A percentile compares a stretch with the other conserved stretches of the same genome.
phyloP scores from a whole-genome alignment of 2,888 invertebrate species.

The Criorhina ranunculi region DNA sequence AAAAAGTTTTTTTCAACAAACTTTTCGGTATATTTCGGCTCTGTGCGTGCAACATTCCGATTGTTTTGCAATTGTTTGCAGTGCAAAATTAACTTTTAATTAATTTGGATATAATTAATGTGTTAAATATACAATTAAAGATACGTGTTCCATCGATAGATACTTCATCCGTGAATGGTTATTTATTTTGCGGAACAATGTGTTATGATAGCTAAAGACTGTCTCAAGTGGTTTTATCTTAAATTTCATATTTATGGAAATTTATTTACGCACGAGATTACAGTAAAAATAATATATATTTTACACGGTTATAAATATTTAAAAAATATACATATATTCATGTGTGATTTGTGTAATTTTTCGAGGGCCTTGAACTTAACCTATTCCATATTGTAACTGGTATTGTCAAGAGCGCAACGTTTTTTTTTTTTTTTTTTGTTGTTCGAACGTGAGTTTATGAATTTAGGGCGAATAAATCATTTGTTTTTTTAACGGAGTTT shows the following conservation, averaged over 20 bases:
- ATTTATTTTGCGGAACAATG: background rate
- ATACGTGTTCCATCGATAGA: background rate
- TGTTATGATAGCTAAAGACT: background rate
- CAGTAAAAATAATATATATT: background rate
- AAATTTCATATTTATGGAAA: slow-evolving; percentile 18
- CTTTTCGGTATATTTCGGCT: slow-evolving; percentile 53
- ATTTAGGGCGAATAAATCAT: slow-evolving; percentile 21
- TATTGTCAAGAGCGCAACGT: background rate
- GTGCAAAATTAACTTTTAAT: slow-evolving; percentile 19
- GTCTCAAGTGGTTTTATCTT: background rate
- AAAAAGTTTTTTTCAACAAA: slow-evolving; percentile 14
- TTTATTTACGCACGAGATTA: slow-evolving; percentile 4
- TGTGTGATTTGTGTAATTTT: slow-evolving; percentile 13
- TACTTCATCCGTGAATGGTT: background rate
- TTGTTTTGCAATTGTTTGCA: slow-evolving; percentile 21
- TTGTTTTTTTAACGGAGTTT: background rate
- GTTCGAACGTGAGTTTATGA: background rate
- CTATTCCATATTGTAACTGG: slow-evolving; percentile 1
- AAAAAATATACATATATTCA: background rate
- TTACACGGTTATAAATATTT: background rate
- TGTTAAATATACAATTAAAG: slow-evolving; percentile 20
- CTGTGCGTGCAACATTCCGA: slow-evolving; percentile 47
- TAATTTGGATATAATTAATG: slow-evolving; percentile 36
- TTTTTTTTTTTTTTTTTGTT: too few species aligned
- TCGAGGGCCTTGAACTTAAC: slow-evolving; percentile 55